Conservation (phyloP, 2,113 vertebrate genomes). For the Planiliza haematocheilus region DNA sequence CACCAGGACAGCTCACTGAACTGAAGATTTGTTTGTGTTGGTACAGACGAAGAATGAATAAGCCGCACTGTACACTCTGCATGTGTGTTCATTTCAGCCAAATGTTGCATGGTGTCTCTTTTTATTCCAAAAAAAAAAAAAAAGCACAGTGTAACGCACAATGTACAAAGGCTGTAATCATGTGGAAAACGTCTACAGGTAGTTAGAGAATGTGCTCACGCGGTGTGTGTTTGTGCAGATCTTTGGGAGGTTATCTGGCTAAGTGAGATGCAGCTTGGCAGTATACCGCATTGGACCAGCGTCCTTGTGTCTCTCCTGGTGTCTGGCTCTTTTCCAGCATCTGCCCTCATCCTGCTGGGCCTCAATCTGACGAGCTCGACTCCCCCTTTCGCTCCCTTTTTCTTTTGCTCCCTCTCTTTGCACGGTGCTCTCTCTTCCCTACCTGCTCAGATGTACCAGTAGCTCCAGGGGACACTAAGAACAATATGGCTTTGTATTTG, state of each 20-base stretch:
- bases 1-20: constrained; percentile 28
- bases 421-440: constrained; percentile 16
- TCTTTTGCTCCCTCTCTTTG: constrained; percentile 22
- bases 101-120: neutral
- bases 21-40: constrained; percentile 7
- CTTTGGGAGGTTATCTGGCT: constrained; percentile 34
- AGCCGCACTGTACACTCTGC: neutral
- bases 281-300: constrained; percentile 54
- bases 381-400: constrained; percentile 16
- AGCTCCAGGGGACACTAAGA: constrained; percentile 40
- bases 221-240: constrained; percentile 21
- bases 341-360: constrained; percentile 61
- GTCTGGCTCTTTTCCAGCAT: constrained; percentile 74
- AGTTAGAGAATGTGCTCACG: neutral
- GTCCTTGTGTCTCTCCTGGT: constrained; percentile 75
- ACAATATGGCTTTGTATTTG: constrained; percentile 25
- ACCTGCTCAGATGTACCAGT: constrained; percentile 14
- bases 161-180: neutral
- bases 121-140: too few relatives aligned
- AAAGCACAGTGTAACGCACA: too few relatives aligned
- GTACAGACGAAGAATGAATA: neutral
- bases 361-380: constrained; percentile 49
- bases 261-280: constrained; percentile 53
- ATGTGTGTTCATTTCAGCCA: constrained; percentile 1
- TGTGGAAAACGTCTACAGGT: constrained; percentile 17